Evolutionary conservation across 2,888 invertebrate genomes (phyloP), one percentile per base, ranked within the genome.

Genomic region (Epirrhoe alternata): DNA sequence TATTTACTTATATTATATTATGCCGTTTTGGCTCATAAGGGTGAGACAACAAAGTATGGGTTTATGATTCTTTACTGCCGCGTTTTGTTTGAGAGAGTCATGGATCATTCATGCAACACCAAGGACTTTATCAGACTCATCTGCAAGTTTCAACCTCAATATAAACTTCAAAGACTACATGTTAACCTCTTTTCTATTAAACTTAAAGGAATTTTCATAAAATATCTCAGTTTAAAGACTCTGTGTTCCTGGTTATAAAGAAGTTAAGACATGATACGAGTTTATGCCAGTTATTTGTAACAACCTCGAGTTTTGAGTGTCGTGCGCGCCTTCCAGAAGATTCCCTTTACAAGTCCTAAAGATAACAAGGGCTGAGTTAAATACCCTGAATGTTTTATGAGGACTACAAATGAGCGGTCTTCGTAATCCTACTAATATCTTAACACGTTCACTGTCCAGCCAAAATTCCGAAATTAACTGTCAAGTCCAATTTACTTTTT

Each of bases 1-100:
- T 85, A 81, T 84, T 84, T 81, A 78, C 78, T 84, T 83, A 42
- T 42, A 81, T 82, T 77, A 77, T 75, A 70, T 73, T 76, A 74
- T 66, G 12, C 17, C 52, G 47, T 53, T 53, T 64, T 64, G 47
- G 38, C 75, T 78, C 70, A 74, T 75, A 56, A 45, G 24, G 42
- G 17, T n/a, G 51, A 49, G 54, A 49, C 24, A 62, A 54, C 59
- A 59, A 42, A 54, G 53, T 64, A 64, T 52, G 58, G 57, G n/a
- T 38, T 35, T 59, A 54, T 14, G 53, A 2, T 64, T 14, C 35
- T 58, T 64, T 64, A 64, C 52, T 30, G 45, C 51, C 6, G 14
- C 12, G 30, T 35, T 35, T 55, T 54, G 17, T 52, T 30, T 60
- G 49, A 30, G 33, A 49, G 33, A 7, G 33, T 33, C 0, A 12